phyloP scores from a whole-genome alignment of 2,888 invertebrate species.

The Empis livida region DNA sequence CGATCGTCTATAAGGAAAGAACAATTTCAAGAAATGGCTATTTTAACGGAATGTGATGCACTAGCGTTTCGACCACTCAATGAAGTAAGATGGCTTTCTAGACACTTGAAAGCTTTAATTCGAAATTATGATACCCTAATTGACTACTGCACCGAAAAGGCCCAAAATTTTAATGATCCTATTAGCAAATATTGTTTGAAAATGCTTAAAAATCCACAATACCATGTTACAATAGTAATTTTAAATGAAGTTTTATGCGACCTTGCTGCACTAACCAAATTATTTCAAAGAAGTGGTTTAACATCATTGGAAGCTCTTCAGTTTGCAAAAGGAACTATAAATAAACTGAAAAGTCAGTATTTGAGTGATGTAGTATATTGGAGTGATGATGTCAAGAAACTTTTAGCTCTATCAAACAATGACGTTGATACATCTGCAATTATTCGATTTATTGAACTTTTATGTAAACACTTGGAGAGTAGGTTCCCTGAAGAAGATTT shows the following conservation, averaged over 20 bases:
- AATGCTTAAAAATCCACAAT: background rate
- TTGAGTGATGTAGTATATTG: background rate
- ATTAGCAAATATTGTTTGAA: background rate
- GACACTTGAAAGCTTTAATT: background rate
- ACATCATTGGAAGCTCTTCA: background rate
- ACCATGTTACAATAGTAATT: background rate
- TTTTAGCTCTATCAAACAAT: background rate
- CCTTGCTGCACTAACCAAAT: background rate
- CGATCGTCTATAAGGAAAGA: background rate
- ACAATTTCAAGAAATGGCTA: background rate
- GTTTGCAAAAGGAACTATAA: background rate
- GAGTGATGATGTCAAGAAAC: background rate
- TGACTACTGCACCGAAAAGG: background rate
- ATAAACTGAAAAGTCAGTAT: background rate
- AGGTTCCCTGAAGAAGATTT: background rate
- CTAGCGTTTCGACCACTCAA: constrained; percentile 2
- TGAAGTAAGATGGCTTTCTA: background rate
- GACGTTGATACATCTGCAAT: background rate
- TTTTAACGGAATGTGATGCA: background rate
- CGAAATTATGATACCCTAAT: background rate
- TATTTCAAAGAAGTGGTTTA: background rate
- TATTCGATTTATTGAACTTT: background rate
- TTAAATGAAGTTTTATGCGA: background rate
- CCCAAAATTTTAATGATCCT: background rate
- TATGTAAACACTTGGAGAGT: background rate